phyloP scores from a whole-genome alignment of 2,797 vertebrate genomes.

The Pampus argenteus region DNA sequence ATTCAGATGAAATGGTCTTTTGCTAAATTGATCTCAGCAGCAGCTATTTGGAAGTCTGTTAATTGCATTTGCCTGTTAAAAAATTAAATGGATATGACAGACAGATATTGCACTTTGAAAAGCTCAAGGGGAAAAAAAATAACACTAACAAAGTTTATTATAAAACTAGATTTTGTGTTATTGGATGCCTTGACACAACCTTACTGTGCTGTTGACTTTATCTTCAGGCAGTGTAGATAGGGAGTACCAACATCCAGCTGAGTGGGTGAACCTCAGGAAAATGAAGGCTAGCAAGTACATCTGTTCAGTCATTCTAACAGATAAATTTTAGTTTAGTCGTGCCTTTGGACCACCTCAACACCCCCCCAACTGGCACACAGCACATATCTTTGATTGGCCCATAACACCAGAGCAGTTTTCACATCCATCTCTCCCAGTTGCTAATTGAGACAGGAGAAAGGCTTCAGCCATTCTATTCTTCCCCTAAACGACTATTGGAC shows the following conservation, averaged over 20 bases:
- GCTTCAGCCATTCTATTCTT: conserved; percentile 51
- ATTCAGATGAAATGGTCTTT: conserved; percentile 43
- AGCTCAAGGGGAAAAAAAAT: neutral
- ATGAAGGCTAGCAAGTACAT: conserved; percentile 43
- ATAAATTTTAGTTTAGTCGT: conserved; percentile 4
- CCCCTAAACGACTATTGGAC: conserved; percentile 63
- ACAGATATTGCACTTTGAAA: neutral
- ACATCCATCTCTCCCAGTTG: conserved; percentile 55
- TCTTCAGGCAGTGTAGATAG: conserved; percentile 43
- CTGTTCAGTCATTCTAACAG: conserved; percentile 37
- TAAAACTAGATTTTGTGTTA: neutral
- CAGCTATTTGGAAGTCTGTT: conserved; percentile 14
- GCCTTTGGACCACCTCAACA: conserved; percentile 37
- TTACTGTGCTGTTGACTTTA: conserved; percentile 40
- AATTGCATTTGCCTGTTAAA: conserved; percentile 8
- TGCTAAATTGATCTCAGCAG: conserved; percentile 32
- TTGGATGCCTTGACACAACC: conserved; percentile 20
- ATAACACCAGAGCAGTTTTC: conserved; percentile 40
- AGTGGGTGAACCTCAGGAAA: conserved; percentile 41
- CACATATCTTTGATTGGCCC: conserved; percentile 44
- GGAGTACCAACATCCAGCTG: conserved; percentile 38
- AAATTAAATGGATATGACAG: neutral
- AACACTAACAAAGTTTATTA: conserved; percentile 32
- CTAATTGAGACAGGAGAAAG: conserved; percentile 64
- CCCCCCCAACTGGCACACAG: conserved; percentile 34